Base-by-base conservation (phyloP, 2,113 vertebrate genomes). In the Mugil cephalus region DNA sequence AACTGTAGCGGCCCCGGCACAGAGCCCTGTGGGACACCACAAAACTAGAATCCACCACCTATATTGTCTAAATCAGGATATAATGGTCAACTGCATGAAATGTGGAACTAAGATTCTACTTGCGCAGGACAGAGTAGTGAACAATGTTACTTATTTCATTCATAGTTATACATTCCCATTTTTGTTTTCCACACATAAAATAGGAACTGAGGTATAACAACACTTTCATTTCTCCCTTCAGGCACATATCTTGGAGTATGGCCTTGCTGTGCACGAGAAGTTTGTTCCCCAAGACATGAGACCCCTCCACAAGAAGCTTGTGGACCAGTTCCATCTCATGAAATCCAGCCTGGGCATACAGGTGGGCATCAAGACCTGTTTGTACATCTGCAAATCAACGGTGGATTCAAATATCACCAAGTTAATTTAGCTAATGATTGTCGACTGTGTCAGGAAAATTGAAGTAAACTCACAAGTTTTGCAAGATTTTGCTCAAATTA, bases 241-340 rank as follows among this genome's bases (percentile, higher is more conserved):
- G 98, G 98, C 97, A 1, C 98, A 99, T 69, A 99, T 99, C 82
- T 90, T 99, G 86, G 97, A 99, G 87, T 98, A 97, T 51, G 97
- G 98, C 19, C 93, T 99, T 55, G 95, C 97, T 0, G 97, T 99
- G 53, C 98, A 99, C 0, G 98, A 99, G 86, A 99, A 99, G 87
- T 96, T 97, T 71, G 98, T 99, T 3, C 97, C 98, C 1, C 98
- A 98, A 85, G 98, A 99, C 87, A 99, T 99, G 98, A 95, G 97
- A 36, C 98, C 98, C 0, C 91, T 99, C 51, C 98, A 99, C 86
- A 99, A 99, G 93, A 99, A 99, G 82, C 88, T 99, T 73, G 96
- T 99, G 69, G 98, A 99, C 91, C 98, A 99, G 89, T 99, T 99
- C 88, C 97, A 97, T 64, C 94, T 99, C 76, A 99, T 99, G 96